Base-by-base conservation (phyloP, 2,888 invertebrate species). In the Heteromyza rotundicornis region DNA sequence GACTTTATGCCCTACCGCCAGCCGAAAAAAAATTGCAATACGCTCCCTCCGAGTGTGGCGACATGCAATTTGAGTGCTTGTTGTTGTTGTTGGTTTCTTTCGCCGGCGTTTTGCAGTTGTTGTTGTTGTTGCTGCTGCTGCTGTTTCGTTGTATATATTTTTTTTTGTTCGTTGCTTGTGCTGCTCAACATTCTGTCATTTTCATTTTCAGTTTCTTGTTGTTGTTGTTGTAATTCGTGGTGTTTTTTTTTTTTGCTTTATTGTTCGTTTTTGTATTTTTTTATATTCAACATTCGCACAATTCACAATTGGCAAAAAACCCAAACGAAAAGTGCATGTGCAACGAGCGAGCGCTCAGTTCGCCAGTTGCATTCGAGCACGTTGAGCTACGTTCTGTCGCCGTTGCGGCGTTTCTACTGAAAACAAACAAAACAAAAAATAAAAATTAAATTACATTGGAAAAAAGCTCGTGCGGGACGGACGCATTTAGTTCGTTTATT, bases 281-380 rank as follows among this genome's bases (percentile, higher is more conserved):
- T 69, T 69, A 69, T 68, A 69, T 67, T 70, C 71, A 68, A 72
- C 69, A 75, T 66, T 75, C 71, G 68, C 70, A 74, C 71, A 75
- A 68, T 68, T 65, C 62, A 3, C 10, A 67, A 66, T 66, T 57
- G 51, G 63, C 67, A 64, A 68, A 57, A 67, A 57, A 67, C 63
- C 58, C 63, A 36, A 53, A 59, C 62, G 66, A 72, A 77, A 78
- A 78, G 70, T 77, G 77, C 79, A 78, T 79, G 77, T 78, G 77
- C 77, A 78, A 77, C 76, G 79, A 71, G 69, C 68, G 70, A 71
- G 70, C 69, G 71, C 69, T 70, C 70, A 66, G 63, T 64, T 64
- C 64, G 60, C 63, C 60, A 66, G 69, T 63, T 67, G 69, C 71
- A 68, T 64, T 70, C 68, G 69, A 64, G 66, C 68, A 66, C 69